Evolutionary conservation across 2,113 vertebrate genomes (phyloP).

Genomic region (Trogon surrucura): DNA sequence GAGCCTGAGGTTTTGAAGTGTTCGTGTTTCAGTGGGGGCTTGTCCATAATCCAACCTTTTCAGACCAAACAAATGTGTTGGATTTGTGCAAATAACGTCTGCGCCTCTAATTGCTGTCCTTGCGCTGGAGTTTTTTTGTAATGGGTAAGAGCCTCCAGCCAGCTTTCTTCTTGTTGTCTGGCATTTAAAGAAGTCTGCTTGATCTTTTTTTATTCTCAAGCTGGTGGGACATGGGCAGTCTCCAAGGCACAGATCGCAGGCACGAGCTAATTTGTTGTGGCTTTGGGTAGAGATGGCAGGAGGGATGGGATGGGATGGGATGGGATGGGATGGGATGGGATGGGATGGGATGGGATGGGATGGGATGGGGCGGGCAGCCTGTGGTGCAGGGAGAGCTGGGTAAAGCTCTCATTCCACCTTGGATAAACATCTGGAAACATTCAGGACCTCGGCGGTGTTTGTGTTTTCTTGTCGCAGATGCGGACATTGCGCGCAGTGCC

Average conservation of each 20-base stretch:
- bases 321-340: too few species aligned
- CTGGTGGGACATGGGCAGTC: not conserved
- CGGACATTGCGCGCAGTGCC: rapidly evolving
- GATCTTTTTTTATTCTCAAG: not conserved
- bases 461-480: not conserved
- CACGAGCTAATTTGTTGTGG: conserved; percentile 27
- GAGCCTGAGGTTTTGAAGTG: not conserved
- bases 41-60: conserved; percentile 31
- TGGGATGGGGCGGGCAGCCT: not conserved
- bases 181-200: not conserved
- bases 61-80: conserved; percentile 55
- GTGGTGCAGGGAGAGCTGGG: not conserved
- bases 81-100: conserved; percentile 35
- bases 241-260: not conserved
- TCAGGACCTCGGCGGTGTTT: not conserved
- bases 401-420: not conserved
- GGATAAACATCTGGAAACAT: not conserved
- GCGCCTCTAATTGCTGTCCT: conserved; percentile 3
- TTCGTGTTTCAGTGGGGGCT: not conserved
- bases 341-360: not conserved
- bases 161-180: conserved; percentile 34
- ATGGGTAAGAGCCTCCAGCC: not conserved
- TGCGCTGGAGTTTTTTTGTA: not conserved
- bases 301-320: too few species aligned
- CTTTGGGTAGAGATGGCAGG: conserved; percentile 11